Base-by-base conservation (phyloP, 2,888 invertebrate genomes). In the Norana najaformis region DNA sequence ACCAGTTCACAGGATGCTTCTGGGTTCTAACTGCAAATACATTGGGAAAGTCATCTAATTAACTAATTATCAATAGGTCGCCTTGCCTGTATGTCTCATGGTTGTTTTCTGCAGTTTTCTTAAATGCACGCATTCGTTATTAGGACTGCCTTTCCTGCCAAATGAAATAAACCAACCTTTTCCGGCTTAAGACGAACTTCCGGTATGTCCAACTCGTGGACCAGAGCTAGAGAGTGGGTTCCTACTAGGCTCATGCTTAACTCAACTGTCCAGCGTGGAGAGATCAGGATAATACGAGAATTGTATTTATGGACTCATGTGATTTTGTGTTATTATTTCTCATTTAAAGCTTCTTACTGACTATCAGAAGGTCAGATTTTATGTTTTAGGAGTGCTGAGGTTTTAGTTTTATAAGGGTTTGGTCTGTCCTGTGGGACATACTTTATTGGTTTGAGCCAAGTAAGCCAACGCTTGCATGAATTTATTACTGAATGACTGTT, bases 141-240 rank as follows among this genome's bases (percentile, higher is more conserved):
- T 69, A 69, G 11, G 69, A 69, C 6, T n/a, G 11, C 69, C 69
- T 69, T 69, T 69, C 69, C 6, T 30, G n/a, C 69, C 1, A 11
- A 69, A 69, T n/a, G 69, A 69, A 69, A 30, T 69, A n/a, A n/a
- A 69, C 69, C 69, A n/a, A 69, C n/a, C 69, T 69, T n/a, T 69
- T 11, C 69, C 8, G 69, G n/a, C 69, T 69, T n/a, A n/a, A 30
- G n/a, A 69, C n/a, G 69, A 4, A 30, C 69, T n/a, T 69, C 16
- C 1, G 30, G 69, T 11, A 30, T 0, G n/a, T 69, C n/a, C 69
- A 8, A n/a, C n/a, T 69, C 30, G 30, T 69, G n/a, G 69, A n/a
- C 11, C 69, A 13, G 69, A 69, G 30, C 30, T 69, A 3, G 69
- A 3, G 69, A n/a, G 69, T 69, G 69, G 30, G n/a, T n/a, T n/a